Percentiles rank a stretch among this genome's conserved stretches.
Evolutionary conservation across 2,113 vertebrate genomes (phyloP).

Genomic region (Thermophis baileyi): DNA sequence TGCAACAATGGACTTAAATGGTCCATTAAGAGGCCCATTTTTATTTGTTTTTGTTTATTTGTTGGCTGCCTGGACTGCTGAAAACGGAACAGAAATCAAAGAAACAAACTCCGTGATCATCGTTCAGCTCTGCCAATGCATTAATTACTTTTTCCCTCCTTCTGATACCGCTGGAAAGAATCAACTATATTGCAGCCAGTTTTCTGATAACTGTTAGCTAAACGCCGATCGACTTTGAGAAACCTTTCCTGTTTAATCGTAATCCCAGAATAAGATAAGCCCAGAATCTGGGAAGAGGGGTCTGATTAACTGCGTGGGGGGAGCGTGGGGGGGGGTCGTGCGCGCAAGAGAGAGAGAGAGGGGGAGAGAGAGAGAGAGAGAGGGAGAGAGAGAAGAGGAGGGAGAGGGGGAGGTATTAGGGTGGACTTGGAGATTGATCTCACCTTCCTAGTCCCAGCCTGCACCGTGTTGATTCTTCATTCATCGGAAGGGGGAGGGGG

Average conservation of each 20-base stretch:
- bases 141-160: neutral
- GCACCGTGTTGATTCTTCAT: too few species aligned
- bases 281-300: neutral
- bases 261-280: neutral
- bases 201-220: neutral
- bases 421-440: too few species aligned
- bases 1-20: neutral
- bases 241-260: neutral
- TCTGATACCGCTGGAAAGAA: neutral
- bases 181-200: neutral
- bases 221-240: neutral
- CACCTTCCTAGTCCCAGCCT: too few species aligned
- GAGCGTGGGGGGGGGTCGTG: too few species aligned
- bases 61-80: neutral
- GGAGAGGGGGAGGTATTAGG: too few species aligned
- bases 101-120: neutral
- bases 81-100: neutral
- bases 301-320: neutral
- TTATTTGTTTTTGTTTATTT: neutral
- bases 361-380: too few species aligned
- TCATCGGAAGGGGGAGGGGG: fast-evolving
- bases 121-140: neutral
- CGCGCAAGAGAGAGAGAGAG: too few species aligned
- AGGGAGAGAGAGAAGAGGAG: too few species aligned
- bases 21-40: neutral